A percentile compares a stretch with the other conserved stretches of the same genome.
Conservation (phyloP, 2,797 vertebrate species). For the Psittacula derbiana region DNA sequence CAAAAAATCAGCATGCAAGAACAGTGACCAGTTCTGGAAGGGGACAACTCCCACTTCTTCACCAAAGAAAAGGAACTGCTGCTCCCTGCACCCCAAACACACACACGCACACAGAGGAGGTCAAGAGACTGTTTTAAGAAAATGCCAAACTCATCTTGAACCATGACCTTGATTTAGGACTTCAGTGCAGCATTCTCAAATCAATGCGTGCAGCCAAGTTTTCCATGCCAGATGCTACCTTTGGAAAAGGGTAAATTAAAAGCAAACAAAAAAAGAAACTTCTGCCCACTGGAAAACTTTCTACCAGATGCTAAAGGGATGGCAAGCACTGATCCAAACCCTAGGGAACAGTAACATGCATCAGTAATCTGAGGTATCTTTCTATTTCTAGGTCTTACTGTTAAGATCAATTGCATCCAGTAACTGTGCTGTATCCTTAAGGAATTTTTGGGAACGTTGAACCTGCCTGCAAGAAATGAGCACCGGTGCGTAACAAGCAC, state of each 20-base stretch:
- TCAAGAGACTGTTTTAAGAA: constrained; percentile 64
- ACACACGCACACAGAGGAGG: constrained; percentile 53
- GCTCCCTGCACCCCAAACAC: constrained; percentile 56
- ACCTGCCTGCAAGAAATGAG: constrained; percentile 77
- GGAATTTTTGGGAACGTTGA: constrained; percentile 60
- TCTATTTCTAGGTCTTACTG: constrained; percentile 75
- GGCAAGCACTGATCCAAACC: constrained; percentile 70
- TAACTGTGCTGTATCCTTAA: constrained; percentile 76
- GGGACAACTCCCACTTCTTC: constrained; percentile 5
- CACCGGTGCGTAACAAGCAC: constrained; percentile 80
- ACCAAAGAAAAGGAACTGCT: constrained; percentile 49
- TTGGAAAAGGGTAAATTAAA: constrained; percentile 6
- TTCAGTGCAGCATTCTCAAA: constrained; percentile 48
- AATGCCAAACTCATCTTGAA: constrained; percentile 66
- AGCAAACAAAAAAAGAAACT: neutral
- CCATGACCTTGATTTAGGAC: constrained; percentile 61
- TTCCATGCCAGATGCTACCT: constrained; percentile 45
- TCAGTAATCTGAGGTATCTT: constrained; percentile 81
- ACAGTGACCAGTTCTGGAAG: constrained; percentile 38
- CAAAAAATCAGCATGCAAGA: constrained; percentile 48
- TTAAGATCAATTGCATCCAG: constrained; percentile 71
- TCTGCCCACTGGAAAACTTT: constrained; percentile 57
- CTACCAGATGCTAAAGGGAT: constrained; percentile 65
- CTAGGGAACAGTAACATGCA: constrained; percentile 76
- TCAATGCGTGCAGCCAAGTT: constrained; percentile 47